Evolutionary conservation across 1,140 invertebrate genomes (phyloP), one percentile per base, ranked within the genome.

Genomic region (Plectus sambesii): DNA sequence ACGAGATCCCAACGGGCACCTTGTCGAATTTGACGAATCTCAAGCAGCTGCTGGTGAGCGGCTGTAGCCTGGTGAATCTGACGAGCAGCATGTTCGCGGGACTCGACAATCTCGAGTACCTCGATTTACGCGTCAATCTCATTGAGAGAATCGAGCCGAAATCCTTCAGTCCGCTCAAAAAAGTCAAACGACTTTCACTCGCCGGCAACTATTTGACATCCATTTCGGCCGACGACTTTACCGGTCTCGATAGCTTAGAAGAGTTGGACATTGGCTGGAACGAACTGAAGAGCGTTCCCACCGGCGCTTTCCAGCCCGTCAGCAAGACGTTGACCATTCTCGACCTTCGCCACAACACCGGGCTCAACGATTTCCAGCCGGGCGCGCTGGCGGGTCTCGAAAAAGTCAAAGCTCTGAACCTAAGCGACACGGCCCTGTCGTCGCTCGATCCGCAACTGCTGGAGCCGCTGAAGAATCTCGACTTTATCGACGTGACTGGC

Each of bases 131-230:
- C n/a, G 45, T 60, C 19, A 58, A 58, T 45, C 38, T 60, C 5
- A 43, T 59, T 12, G 53, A 58, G 53, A 23, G 22, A 24, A 26
- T 60, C 6, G 51, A 40, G 20, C 24, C 29, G 39, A 39, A 39
- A 39, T 29, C 19, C n/a, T 58, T 59, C 35, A 51, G 60, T 15
- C 22, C 45, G 0, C 25, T 51, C n/a, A 51, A 51, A 35, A 48
- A 42, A 17, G 17, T 46, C 12, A 42, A 46, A 15, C 39, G 48
- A 30, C 48, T 54, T 9, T 52, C 52, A 2, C 9, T 54, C 5
- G 52, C 52, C 23, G 52, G 26, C 61, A 60, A 38, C 59, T 59
- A 40, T 29, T 62, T 12, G 35, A 30, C 23, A 41, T 29, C 49
- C 4, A 24, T 42, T 15, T 42, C 44, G 22, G 25, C 41, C 1